Evolutionary conservation across 2,888 invertebrate genomes (phyloP), one percentile per base, ranked within the genome.

Genomic region (Nomada lathburiana): DNA sequence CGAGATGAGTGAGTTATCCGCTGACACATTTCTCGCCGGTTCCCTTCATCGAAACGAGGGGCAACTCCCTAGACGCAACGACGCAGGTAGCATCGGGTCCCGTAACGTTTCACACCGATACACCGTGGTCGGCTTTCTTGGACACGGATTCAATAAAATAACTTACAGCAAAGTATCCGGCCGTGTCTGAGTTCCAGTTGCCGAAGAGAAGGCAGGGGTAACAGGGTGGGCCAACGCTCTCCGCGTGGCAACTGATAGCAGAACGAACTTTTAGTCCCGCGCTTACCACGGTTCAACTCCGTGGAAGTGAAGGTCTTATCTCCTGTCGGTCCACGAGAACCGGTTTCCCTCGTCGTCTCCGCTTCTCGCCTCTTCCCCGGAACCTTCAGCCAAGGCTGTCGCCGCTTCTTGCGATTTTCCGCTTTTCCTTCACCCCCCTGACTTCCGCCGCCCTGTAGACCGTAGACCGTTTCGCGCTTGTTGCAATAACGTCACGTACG

Each of bases 101-200:
- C 76, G 83, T 76, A 72, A 85, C 82, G 74, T 64, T 59, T 57
- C 76, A 44, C 26, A 52, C 53, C 67, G 74, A 76, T 71, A 26
- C 62, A 59, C 59, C 42, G 62, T 52, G 53, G 68, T 52, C 76
- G 47, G 9, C 10, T 47, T 80, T 79, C 83, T 73, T 65, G 76
- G 73, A 76, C 82, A 87, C 86, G 83, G 83, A 89, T 90, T 90
- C 90, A 90, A 90, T 90, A 90, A 90, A 90, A 90, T 89, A 90
- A 89, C 88, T 90, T 89, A 88, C 86, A 89, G 85, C 84, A 80
- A 90, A 89, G 89, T 90, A 86, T 78, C 77, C 82, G 86, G 84
- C 83, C 86, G 87, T 86, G 88, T 76, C 82, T 84, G 81, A 86
- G 86, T 86, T 85, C 81, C 81, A 86, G 83, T 84, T 83, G 76